A percentile compares a stretch with the other conserved stretches of the same genome.
Conservation (phyloP, 2,888 invertebrate species). For the Drosophila differens region DNA sequence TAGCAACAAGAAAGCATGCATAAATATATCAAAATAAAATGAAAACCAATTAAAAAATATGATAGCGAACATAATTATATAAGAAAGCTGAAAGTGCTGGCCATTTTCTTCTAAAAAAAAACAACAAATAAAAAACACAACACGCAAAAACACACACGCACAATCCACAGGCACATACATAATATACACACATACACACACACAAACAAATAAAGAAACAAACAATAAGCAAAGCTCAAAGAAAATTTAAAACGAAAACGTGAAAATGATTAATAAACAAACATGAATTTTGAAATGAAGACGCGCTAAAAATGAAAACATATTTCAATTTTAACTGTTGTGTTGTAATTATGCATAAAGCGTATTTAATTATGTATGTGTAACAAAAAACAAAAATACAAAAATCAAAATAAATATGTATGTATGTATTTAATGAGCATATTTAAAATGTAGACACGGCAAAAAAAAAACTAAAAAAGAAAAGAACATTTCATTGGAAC, state of each 20-base stretch:
- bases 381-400: slow-evolving; percentile 52
- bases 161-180: slow-evolving; percentile 34
- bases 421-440: slow-evolving; percentile 61
- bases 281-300: slow-evolving; percentile 52
- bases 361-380: slow-evolving; percentile 79
- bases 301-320: slow-evolving; percentile 59
- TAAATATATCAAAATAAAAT: slow-evolving; percentile 40
- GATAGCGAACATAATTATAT: slow-evolving; percentile 58
- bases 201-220: slow-evolving; percentile 26
- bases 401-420: slow-evolving; percentile 46
- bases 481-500: slow-evolving; percentile 50
- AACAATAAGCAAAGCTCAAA: slow-evolving; percentile 72
- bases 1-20: slow-evolving; percentile 20
- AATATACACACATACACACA: slow-evolving; percentile 25
- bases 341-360: slow-evolving; percentile 81
- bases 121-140: slow-evolving; percentile 36
- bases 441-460: slow-evolving; percentile 68
- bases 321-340: slow-evolving; percentile 81
- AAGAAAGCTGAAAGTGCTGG: slow-evolving; percentile 84
- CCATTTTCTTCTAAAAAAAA: slow-evolving; percentile 81
- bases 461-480: slow-evolving; percentile 38
- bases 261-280: slow-evolving; percentile 39
- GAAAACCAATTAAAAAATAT: slow-evolving; percentile 14
- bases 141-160: slow-evolving; percentile 27
- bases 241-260: slow-evolving; percentile 33